These are phyloP conservation scores for Enteromius mattozi DNA, from an alignment of 2,797 vertebrate genomes.

Conservation along the genomic window DNA sequence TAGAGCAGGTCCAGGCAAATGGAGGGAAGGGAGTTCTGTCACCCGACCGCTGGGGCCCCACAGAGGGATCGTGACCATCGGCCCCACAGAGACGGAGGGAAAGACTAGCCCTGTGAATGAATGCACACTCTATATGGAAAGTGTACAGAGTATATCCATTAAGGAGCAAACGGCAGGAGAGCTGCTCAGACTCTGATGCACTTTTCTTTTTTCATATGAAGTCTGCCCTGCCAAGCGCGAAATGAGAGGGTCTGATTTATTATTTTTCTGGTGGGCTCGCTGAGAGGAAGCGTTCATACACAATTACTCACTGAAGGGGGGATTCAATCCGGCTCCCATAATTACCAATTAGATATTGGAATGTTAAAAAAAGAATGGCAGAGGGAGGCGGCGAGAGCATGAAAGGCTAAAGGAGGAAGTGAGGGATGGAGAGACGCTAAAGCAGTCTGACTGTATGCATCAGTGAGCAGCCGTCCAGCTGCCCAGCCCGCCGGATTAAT, in stretches of 20 bases:
- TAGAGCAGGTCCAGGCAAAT: neutral
- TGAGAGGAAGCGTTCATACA: slow-evolving; percentile 84
- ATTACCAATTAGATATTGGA: slow-evolving; percentile 88
- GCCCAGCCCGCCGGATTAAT: slow-evolving; percentile 80
- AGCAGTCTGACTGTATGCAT: slow-evolving; percentile 73
- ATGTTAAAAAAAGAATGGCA: slow-evolving; percentile 72
- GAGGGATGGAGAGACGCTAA: slow-evolving; percentile 61
- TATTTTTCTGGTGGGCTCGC: slow-evolving; percentile 83
- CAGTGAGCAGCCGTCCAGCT: slow-evolving; percentile 79
- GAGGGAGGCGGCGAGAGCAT: slow-evolving; percentile 30
- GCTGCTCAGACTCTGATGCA: slow-evolving; percentile 60
- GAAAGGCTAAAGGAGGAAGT: slow-evolving; percentile 45
- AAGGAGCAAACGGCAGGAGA: slow-evolving; percentile 22
- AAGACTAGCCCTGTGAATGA: slow-evolving; percentile 6
- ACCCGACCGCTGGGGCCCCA: slow-evolving; percentile 78
- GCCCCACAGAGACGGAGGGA: slow-evolving; percentile 53
- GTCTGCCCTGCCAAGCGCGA: slow-evolving; percentile 85
- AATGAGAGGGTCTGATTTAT: slow-evolving; percentile 88
- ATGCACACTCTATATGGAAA: slow-evolving; percentile 48
- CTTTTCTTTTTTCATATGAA: slow-evolving; percentile 78
- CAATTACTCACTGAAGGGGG: slow-evolving; percentile 78
- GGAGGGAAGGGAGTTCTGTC: slow-evolving; percentile 76
- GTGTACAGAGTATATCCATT: slow-evolving; percentile 38
- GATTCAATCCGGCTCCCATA: slow-evolving; percentile 83
- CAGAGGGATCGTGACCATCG: slow-evolving; percentile 62